Percentiles rank a stretch among this genome's conserved stretches.
Conservation (phyloP, 2,888 invertebrate genomes). For the Leptinotarsa tumamoca region DNA sequence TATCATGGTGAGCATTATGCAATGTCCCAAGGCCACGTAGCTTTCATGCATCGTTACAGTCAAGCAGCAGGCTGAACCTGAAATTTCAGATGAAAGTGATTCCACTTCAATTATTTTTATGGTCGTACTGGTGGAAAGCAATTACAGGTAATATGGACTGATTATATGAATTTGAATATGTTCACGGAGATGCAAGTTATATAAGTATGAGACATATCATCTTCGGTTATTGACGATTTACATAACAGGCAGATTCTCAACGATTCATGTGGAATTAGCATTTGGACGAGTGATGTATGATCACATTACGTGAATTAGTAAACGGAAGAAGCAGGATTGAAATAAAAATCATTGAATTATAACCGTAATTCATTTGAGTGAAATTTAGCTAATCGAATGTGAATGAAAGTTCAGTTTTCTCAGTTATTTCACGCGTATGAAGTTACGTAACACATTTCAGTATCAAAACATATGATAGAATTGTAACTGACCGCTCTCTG, state of each 20-base stretch:
- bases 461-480: too few relatives aligned
- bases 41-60: neutral
- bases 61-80: conserved; percentile 9
- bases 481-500: too few relatives aligned
- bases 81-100: conserved; percentile 23
- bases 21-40: neutral
- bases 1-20: neutral
- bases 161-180: neutral
- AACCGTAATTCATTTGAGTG: too few relatives aligned
- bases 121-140: neutral
- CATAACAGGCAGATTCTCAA: neutral
- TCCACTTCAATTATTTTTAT: conserved; percentile 21
- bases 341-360: too few relatives aligned
- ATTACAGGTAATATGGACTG: neutral
- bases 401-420: too few relatives aligned
- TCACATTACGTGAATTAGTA: too few relatives aligned
- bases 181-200: neutral
- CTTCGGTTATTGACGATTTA: neutral
- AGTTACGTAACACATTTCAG: too few relatives aligned
- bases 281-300: too few relatives aligned
- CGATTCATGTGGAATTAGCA: neutral
- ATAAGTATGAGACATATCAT: neutral
- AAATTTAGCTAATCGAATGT: too few relatives aligned
- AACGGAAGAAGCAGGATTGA: too few relatives aligned
- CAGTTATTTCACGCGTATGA: too few relatives aligned